Base-by-base conservation (phyloP, 2,888 invertebrate species). In the Lysandra coridon region DNA sequence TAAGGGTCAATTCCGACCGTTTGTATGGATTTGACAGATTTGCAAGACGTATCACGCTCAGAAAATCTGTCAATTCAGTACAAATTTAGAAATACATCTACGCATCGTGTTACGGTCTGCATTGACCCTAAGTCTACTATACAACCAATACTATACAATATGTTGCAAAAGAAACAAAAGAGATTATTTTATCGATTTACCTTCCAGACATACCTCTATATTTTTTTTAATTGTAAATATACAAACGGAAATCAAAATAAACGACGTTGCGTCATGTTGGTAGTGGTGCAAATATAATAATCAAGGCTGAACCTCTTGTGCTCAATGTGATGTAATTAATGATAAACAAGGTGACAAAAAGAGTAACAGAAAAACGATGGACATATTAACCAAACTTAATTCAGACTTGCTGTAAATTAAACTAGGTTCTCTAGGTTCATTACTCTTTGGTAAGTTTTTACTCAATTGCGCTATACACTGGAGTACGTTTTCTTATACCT, bases 241-340 rank as follows among this genome's bases (percentile, higher is more conserved):
- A 33, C 14, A 33, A 69, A 33, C 69, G 69, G 33, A 69, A 69
- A 69, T 33, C 33, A 69, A 69, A 69, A 62, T 62, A 62, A 62
- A 69, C 69, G 14, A 69, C 69, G 14, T 69, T 69, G 69, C 69
- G 33, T 69, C 69, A 69, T 12, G 23, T 12, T 62, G 17, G 62
- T 14, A 62, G 23, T 30, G 62, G 62, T 69, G 69, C 69, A 69
- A 69, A 69, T 33, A 69, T 69, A 69, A 69, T 33, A 69, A 69
- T 69, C 69, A 69, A 69, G 69, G 69, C 30, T 64, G 23, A 23
- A 62, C 62, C 62, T 64, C 69, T 33, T 33, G 69, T 33, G 69
- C 33, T 69, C 3, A 64, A 64, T 14, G 12, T 30, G 69, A 69
- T 30, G 33, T 30, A 64, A 23, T 33, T 23, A 23, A 23, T 69